These are phyloP conservation scores for Caenorhabditis elegans DNA, from an alignment of 1,140 invertebrate species.

Conservation along the genomic window WBcel235 BX284602.5:10319501-10320000, in stretches of 20 bases:
- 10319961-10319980: no score
- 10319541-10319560: no score
- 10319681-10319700: neutral
- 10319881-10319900: neutral
- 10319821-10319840: neutral
- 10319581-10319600: no score
- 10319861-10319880: neutral
- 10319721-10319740: slow-evolving; percentile 9
- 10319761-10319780: neutral
- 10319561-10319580: no score
- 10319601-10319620: no score
- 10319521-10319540: no score
- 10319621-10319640: no score
- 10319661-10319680: no score
- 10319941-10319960: no score
- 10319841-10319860: neutral
- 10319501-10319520: no score
- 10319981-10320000: no score
- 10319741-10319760: neutral
- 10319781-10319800: neutral
- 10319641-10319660: no score
- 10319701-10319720: neutral
- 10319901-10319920: neutral
- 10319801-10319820: neutral
- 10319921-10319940: neutral